phyloP scores from a whole-genome alignment of 2,797 vertebrate species.

The Tadarida brasiliensis region DNA sequence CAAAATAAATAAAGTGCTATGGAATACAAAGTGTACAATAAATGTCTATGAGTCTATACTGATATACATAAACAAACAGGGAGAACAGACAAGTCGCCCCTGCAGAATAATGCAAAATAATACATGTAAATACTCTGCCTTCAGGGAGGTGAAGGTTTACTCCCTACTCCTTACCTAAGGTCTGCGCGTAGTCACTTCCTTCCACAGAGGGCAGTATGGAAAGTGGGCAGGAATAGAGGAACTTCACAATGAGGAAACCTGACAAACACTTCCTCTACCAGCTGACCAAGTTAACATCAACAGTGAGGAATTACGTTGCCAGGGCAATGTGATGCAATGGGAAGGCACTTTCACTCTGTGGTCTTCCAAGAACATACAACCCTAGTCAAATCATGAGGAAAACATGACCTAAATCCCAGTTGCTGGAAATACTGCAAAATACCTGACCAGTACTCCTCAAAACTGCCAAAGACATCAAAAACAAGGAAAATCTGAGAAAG shows the following conservation, averaged over 20 bases:
- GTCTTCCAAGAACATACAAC: not conserved
- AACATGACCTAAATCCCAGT: not conserved
- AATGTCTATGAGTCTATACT: not conserved
- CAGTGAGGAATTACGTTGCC: not conserved
- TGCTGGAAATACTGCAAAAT: not conserved
- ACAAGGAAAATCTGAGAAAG: not conserved
- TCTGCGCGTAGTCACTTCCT: not conserved
- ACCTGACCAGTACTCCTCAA: not conserved
- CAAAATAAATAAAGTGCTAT: not conserved
- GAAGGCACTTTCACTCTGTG: not conserved
- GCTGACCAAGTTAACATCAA: not conserved
- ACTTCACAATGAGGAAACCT: not conserved
- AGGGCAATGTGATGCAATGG: not conserved
- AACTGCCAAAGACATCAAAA: not conserved
- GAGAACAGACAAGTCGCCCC: not conserved
- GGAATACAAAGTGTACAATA: constrained; percentile 17
- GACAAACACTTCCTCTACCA: not conserved
- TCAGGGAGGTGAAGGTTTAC: not conserved
- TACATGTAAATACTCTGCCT: not conserved
- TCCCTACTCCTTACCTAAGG: not conserved
- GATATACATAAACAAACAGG: not conserved
- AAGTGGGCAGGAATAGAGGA: not conserved
- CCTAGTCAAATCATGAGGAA: not conserved
- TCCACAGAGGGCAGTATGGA: not conserved
- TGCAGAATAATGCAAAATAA: constrained; percentile 1